Conservation (phyloP, 2,888 invertebrate species). For the Agonopterix heracliana region DNA sequence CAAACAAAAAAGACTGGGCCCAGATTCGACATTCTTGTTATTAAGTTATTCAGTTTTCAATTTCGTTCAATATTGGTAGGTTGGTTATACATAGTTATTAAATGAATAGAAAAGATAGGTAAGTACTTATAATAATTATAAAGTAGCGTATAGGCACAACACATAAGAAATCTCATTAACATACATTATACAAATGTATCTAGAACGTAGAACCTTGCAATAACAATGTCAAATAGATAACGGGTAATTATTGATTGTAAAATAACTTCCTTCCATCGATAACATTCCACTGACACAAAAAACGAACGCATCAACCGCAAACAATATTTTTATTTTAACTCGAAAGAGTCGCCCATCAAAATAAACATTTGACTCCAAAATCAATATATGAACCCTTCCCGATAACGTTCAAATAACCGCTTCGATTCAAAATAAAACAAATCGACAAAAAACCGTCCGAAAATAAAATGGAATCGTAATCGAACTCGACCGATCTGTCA, state of each 20-base stretch:
- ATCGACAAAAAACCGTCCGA: conserved; percentile 32
- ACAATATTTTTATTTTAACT: conserved; percentile 28
- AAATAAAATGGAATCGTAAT: conserved; percentile 39
- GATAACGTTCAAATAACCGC: conserved; percentile 61
- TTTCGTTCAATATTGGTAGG: too few relatives aligned
- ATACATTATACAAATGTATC: conserved; percentile 1
- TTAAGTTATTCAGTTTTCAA: too few relatives aligned
- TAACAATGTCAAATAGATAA: conserved; percentile 8
- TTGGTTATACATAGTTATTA: too few relatives aligned
- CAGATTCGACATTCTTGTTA: too few relatives aligned
- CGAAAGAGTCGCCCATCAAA: conserved; percentile 56
- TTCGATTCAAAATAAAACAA: conserved; percentile 52
- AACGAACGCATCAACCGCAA: background rate
- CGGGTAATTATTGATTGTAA: conserved; percentile 2
- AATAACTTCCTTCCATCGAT: conserved; percentile 2
- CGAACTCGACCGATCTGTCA: conserved; percentile 64
- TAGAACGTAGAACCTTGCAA: conserved; percentile 4
- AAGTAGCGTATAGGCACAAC: too few relatives aligned
- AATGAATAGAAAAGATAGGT: too few relatives aligned
- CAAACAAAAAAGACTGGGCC: too few relatives aligned
- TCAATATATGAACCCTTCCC: conserved; percentile 69
- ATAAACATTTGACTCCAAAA: conserved; percentile 63
- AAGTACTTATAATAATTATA: too few relatives aligned
- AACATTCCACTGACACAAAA: conserved; percentile 1
- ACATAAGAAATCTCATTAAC: background rate